These are phyloP conservation scores for Chymomyza procnemis DNA, from an alignment of 2,888 invertebrate species.

Conservation along the genomic window DNA sequence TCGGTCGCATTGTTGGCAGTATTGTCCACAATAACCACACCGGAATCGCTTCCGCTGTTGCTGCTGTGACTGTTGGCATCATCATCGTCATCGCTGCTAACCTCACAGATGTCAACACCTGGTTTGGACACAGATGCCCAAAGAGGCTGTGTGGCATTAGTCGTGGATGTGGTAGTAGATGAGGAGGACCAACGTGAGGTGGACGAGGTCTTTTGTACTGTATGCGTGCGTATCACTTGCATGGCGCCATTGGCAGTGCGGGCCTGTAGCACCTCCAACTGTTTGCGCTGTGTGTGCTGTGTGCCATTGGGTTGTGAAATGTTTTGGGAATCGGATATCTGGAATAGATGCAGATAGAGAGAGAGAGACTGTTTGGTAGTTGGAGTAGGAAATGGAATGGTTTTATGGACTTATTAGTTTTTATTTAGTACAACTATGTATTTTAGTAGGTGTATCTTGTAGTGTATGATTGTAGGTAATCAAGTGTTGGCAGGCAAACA, in stretches of 20 bases:
- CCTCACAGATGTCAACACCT: constrained; percentile 66
- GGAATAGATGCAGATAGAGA: constrained; percentile 43
- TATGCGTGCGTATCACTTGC: constrained; percentile 84
- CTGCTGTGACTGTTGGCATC: constrained; percentile 34
- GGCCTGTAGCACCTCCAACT: constrained; percentile 85
- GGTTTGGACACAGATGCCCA: constrained; percentile 34
- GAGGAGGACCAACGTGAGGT: constrained; percentile 76
- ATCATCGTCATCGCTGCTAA: constrained; percentile 56
- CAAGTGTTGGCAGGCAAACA: neutral
- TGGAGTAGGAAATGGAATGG: constrained; percentile 49
- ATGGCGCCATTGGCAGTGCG: constrained; percentile 83
- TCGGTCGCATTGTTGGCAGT: neutral
- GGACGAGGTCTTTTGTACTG: constrained; percentile 78
- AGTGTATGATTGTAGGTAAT: neutral
- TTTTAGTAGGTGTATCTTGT: neutral
- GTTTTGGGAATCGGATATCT: constrained; percentile 79
- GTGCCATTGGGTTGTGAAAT: constrained; percentile 78
- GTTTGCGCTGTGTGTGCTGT: constrained; percentile 78
- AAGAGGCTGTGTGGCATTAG: constrained; percentile 31
- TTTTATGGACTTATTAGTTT: neutral
- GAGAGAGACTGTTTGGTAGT: constrained; percentile 26
- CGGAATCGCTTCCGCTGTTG: constrained; percentile 45
- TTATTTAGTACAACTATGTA: neutral
- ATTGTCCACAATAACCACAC: constrained; percentile 37
- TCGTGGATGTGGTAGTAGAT: constrained; percentile 49